phyloP scores from a whole-genome alignment of 2,113 vertebrate genomes.

The Syrmaticus mikado region DNA sequence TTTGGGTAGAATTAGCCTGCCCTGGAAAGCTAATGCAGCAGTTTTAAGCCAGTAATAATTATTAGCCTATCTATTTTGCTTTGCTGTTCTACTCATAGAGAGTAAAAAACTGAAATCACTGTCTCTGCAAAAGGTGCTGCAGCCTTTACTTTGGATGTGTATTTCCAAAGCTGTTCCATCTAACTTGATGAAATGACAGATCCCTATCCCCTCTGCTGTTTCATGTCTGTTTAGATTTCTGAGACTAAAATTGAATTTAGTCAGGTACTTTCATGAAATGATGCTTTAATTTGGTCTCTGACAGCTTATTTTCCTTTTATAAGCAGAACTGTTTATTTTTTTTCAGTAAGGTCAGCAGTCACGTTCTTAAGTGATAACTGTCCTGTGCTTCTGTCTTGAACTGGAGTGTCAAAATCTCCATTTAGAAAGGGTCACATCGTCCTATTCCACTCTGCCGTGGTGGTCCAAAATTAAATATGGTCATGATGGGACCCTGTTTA shows the following conservation, averaged over 20 bases:
- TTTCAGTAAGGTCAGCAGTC: background rate
- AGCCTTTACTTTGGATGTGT: background rate
- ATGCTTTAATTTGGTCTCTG: constrained; percentile 2
- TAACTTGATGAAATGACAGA: background rate
- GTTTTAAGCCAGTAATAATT: background rate
- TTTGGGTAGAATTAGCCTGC: background rate
- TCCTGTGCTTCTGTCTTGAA: background rate
- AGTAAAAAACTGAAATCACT: background rate
- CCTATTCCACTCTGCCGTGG: background rate
- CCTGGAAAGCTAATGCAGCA: background rate
- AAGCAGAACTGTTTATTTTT: constrained; percentile 4
- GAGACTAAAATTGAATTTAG: constrained; percentile 48
- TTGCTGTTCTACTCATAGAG: background rate
- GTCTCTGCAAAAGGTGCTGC: background rate
- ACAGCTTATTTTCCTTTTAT: background rate
- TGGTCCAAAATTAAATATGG: background rate
- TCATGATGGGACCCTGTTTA: background rate
- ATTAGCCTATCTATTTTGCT: constrained; percentile 5
- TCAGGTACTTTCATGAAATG: constrained; percentile 29
- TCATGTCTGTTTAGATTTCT: background rate
- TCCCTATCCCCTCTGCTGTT: background rate
- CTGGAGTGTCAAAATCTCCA: background rate
- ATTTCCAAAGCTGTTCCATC: constrained; percentile 13
- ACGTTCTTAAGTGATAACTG: background rate
- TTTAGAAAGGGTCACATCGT: background rate